Percentiles rank a stretch among this genome's conserved stretches.
Evolutionary conservation across 2,797 vertebrate species (phyloP).

Genomic region (Sparidentex hasta): DNA sequence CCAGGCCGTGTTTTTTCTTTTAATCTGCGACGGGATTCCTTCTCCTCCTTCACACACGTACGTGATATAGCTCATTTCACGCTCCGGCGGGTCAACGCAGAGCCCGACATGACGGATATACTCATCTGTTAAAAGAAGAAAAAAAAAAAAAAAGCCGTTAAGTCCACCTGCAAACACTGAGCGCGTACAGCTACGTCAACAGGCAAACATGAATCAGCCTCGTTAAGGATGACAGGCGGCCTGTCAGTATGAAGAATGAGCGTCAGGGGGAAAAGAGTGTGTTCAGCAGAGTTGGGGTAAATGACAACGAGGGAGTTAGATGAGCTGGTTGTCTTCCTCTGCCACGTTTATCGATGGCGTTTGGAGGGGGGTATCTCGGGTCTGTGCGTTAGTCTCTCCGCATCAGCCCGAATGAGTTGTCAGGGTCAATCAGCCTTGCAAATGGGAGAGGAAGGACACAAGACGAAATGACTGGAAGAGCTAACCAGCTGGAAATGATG

Average conservation of each 20-base stretch:
- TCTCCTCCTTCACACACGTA: conserved; percentile 12
- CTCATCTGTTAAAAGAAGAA: conserved; percentile 40
- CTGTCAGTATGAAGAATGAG: conserved; percentile 61
- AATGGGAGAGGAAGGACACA: conserved; percentile 73
- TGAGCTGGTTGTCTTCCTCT: conserved; percentile 56
- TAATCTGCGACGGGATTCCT: conserved; percentile 35
- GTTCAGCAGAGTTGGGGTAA: conserved; percentile 55
- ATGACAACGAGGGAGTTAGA: conserved; percentile 63
- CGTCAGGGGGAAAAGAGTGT: conserved; percentile 29
- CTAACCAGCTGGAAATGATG: conserved; percentile 76
- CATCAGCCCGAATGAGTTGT: conserved; percentile 71
- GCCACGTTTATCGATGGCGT: conserved; percentile 40
- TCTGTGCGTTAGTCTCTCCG: conserved; percentile 33
- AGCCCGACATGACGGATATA: conserved; percentile 31
- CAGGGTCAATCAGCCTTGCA: conserved; percentile 75
- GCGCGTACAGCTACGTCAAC: background rate
- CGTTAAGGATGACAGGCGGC: conserved; percentile 48
- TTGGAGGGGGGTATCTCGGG: background rate
- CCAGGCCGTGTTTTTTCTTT: background rate
- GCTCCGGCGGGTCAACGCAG: conserved; percentile 29
- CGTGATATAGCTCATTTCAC: conserved; percentile 58
- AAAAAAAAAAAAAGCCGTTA: background rate
- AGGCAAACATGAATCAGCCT: conserved; percentile 57
- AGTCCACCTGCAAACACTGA: conserved; percentile 16
- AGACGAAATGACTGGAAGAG: conserved; percentile 52